Percentiles rank a stretch among this genome's conserved stretches.
phyloP scores from a whole-genome alignment of 37 sponge, comb jelly and placozoan genomes.

The Halichondria panicea region DNA sequence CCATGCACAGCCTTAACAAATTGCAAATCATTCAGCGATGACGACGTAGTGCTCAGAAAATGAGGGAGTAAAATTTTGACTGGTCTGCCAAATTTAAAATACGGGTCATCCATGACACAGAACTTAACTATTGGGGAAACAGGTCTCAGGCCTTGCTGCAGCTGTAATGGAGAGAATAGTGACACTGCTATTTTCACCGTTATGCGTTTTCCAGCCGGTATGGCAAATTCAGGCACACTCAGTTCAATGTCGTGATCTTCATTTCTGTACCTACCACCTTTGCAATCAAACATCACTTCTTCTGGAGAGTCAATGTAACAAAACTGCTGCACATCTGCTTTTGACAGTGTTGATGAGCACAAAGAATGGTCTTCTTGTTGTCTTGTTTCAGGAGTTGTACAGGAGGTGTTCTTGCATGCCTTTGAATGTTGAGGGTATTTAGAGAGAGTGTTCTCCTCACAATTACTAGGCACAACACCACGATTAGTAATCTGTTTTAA shows the following conservation, averaged over 20 bases:
- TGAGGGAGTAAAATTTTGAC: slow-evolving; percentile 7
- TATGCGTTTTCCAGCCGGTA: neutral
- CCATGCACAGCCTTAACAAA: slow-evolving; percentile 9
- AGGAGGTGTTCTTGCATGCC: no score
- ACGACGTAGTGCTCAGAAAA: neutral
- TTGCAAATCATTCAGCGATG: neutral
- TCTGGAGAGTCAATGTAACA: no score
- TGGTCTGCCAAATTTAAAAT: slow-evolving; percentile 15
- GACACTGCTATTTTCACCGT: slow-evolving; percentile 16
- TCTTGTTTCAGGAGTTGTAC: no score
- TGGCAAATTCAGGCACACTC: slow-evolving; percentile 6
- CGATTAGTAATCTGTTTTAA: no score
- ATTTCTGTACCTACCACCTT: slow-evolving; percentile 2
- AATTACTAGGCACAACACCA: no score
- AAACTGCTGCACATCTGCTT: no score
- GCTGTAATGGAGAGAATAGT: neutral
- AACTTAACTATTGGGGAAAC: slow-evolving; percentile 14
- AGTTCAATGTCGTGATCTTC: slow-evolving; percentile 6
- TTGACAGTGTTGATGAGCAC: no score
- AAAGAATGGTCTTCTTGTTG: no score
- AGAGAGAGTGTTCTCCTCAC: no score
- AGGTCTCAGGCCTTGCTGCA: neutral
- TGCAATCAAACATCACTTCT: neutral
- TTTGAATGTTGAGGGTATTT: no score
- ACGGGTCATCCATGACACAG: slow-evolving; percentile 3